A percentile compares a stretch with the other conserved stretches of the same genome.
These are phyloP conservation scores for Polypterus senegalus DNA, from an alignment of 2,113 vertebrate species.

Conservation along the genomic window DNA sequence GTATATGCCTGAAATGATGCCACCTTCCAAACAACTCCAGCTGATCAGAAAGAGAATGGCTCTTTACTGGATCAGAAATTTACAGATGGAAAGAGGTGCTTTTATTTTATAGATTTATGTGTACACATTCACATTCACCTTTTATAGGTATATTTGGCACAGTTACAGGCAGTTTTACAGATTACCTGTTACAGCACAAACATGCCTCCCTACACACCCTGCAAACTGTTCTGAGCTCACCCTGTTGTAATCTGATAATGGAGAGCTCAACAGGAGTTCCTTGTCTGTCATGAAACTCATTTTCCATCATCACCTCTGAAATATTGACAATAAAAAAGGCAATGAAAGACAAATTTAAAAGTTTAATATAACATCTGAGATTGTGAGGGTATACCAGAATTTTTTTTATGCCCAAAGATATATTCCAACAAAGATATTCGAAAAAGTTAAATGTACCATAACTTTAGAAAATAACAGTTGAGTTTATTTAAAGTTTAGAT, in stretches of 20 bases:
- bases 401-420: background rate
- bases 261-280: background rate
- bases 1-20: too few relatives aligned
- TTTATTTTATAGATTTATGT: too few relatives aligned
- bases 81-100: too few relatives aligned
- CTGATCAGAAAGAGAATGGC: too few relatives aligned
- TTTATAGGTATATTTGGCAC: background rate
- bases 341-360: conserved; percentile 23
- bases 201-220: background rate
- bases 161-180: background rate
- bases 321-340: conserved; percentile 36
- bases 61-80: too few relatives aligned
- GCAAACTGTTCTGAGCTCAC: background rate
- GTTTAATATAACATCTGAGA: background rate
- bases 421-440: background rate
- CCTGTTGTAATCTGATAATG: conserved; percentile 14
- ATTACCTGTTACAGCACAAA: background rate
- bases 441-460: background rate
- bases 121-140: too few relatives aligned
- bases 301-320: conserved; percentile 36
- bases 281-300: conserved; percentile 24
- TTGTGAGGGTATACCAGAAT: background rate
- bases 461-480: background rate
- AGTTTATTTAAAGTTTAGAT: too few relatives aligned
- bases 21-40: too few relatives aligned